Conservation (phyloP, 2,888 invertebrate genomes). For the Eristalinus aeneus region DNA sequence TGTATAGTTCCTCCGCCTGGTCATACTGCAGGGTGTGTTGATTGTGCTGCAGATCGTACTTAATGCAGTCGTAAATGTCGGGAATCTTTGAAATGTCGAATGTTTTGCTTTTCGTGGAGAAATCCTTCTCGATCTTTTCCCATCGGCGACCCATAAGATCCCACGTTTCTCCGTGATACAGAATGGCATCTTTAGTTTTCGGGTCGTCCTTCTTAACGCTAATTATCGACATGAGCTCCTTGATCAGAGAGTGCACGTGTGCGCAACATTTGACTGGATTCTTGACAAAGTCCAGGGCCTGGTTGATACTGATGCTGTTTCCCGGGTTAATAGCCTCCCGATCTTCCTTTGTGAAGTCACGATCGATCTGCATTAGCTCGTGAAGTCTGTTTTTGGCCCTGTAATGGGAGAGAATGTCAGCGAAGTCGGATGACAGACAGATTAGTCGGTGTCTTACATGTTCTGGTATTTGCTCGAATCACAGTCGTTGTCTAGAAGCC, state of each 20-base stretch:
- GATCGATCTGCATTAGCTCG: conserved; percentile 94
- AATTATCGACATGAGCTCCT: conserved; percentile 92
- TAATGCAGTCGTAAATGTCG: conserved; percentile 99
- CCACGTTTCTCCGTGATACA: conserved; percentile 99
- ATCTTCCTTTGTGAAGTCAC: conserved; percentile 92
- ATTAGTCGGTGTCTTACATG: conserved; percentile 84
- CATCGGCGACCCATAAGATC: conserved; percentile 98
- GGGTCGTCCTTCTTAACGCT: conserved; percentile 92
- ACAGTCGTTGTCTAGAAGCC: conserved; percentile 98
- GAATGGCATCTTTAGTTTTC: conserved; percentile 94
- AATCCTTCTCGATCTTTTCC: conserved; percentile 99
- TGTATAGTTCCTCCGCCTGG: conserved; percentile 93
- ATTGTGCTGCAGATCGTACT: conserved; percentile 99
- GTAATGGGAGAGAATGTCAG: conserved; percentile 70
- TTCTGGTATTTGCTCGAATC: conserved; percentile 97
- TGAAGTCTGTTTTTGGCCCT: conserved; percentile 98
- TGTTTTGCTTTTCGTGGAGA: conserved; percentile 93
- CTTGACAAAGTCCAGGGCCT: conserved; percentile 96
- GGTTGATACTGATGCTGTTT: conserved; percentile 92
- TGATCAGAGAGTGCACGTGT: conserved; percentile 93
- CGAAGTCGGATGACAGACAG: not conserved
- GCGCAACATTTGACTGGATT: conserved; percentile 97
- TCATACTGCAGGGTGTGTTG: conserved; percentile 96
- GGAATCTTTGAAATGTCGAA: conserved; percentile 99
- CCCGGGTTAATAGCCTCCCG: conserved; percentile 94